A percentile compares a stretch with the other conserved stretches of the same genome.
phyloP scores from a whole-genome alignment of 2,797 vertebrate genomes.

The Arremon aurantiirostris region DNA sequence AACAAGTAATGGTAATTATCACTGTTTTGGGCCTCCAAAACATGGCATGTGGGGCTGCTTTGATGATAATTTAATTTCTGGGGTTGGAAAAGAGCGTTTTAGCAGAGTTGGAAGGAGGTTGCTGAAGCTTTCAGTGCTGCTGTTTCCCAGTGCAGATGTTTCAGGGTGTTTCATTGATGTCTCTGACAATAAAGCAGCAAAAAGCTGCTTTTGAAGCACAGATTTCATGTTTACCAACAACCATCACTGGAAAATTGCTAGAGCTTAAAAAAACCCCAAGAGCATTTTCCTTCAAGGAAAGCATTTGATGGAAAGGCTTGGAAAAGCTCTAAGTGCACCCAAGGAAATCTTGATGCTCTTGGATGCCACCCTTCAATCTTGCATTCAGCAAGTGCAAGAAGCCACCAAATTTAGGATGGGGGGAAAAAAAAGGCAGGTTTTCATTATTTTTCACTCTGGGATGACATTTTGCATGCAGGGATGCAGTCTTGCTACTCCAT shows the following conservation, averaged over 20 bases:
- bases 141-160: neutral
- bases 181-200: neutral
- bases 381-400: neutral
- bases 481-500: neutral
- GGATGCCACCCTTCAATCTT: neutral
- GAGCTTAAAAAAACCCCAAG: neutral
- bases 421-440: neutral
- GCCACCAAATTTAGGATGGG: neutral
- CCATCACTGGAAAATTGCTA: rapidly evolving
- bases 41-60: too few relatives aligned
- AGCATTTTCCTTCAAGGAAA: neutral
- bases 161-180: neutral
- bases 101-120: neutral
- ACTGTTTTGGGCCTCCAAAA: neutral
- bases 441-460: neutral
- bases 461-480: rapidly evolving
- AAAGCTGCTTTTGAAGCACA: neutral
- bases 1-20: neutral
- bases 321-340: neutral
- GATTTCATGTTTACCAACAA: neutral
- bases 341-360: neutral
- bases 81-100: neutral
- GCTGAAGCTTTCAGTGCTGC: neutral
- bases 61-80: neutral
- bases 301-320: neutral